Evolutionary conservation across 2,888 invertebrate species (phyloP), one percentile per base, ranked within the genome.

Genomic region (Timandra comae): DNA sequence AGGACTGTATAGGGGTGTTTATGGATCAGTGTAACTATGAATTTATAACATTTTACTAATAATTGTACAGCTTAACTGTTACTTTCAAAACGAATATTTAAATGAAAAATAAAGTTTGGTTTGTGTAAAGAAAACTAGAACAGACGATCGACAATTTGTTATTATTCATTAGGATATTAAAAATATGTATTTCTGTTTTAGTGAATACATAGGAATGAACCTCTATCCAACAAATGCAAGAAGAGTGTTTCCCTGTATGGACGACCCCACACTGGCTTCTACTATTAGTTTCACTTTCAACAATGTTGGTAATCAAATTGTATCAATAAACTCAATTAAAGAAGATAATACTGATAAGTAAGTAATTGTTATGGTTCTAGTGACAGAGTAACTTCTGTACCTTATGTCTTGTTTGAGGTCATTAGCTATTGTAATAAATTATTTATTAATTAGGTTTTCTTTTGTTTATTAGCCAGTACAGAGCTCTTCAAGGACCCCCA

Each of bases 191-290:
- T 24, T 24, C 12, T 20, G 27, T 78, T 77, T 41, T 47, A 84
- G 84, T 2, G 63, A 78, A 7, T 88, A 88, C 59, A 63, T 88
- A 8, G 85, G 87, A 0, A 91, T 91, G 53, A 90, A 91, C 41
- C 82, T 91, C 35, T 75, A 89, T 52, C 87, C 90, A 0, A 87
- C 87, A 0, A 63, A 88, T 33, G 91, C 91, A 5, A 79, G 91
- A 32, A 72, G 85, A 27, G 91, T 91, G 2, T 92, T 92, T 55
- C 93, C 92, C 0, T 91, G 91, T 52, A 88, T 92, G 52, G 93
- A 92, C 44, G 91, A 92, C 44, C 91, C 86, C 0, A 63, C 66
- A 0, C 74, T 69, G 36, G 55, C 69, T 5, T 65, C 87, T 0
- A 57, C 44, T 0, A 79, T 87, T 11, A 52, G 56, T 0, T 75